Conservation (phyloP, 2,888 invertebrate species). For the Chrysotoxum bicinctum region DNA sequence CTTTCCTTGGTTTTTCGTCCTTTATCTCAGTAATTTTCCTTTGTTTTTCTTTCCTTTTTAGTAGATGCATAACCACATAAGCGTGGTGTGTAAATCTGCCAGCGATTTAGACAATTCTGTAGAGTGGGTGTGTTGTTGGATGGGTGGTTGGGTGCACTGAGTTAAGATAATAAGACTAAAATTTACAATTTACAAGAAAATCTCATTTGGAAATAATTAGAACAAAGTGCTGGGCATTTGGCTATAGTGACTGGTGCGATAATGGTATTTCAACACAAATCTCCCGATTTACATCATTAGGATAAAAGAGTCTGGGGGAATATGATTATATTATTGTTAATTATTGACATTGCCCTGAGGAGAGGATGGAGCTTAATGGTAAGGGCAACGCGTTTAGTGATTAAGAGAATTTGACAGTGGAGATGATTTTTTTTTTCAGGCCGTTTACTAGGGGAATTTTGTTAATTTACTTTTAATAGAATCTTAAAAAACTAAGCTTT, state of each 20-base stretch:
- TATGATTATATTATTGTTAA: constrained; percentile 71
- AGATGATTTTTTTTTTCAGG: neutral
- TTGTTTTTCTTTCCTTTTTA: neutral
- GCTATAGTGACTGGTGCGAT: constrained; percentile 33
- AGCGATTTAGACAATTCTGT: constrained; percentile 19
- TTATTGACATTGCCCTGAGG: constrained; percentile 60
- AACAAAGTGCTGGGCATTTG: constrained; percentile 70
- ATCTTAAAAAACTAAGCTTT: neutral
- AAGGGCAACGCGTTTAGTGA: constrained; percentile 17
- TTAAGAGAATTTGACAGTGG: constrained; percentile 12
- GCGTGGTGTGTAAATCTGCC: constrained; percentile 2
- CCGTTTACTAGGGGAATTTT: neutral
- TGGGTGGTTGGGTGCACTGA: neutral
- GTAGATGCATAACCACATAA: constrained; percentile 6
- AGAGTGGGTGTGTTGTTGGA: neutral
- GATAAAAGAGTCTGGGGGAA: constrained; percentile 6
- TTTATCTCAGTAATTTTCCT: neutral
- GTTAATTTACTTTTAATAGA: neutral
- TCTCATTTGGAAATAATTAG: constrained; percentile 72
- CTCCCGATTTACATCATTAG: constrained; percentile 20
- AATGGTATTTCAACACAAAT: constrained; percentile 56
- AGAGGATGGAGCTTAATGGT: neutral
- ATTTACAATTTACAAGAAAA: constrained; percentile 71
- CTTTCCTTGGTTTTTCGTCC: constrained; percentile 11
- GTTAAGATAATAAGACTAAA: constrained; percentile 13